Conservation (phyloP, 2,888 invertebrate genomes). For the Acanthosepion pharaonis region DNA sequence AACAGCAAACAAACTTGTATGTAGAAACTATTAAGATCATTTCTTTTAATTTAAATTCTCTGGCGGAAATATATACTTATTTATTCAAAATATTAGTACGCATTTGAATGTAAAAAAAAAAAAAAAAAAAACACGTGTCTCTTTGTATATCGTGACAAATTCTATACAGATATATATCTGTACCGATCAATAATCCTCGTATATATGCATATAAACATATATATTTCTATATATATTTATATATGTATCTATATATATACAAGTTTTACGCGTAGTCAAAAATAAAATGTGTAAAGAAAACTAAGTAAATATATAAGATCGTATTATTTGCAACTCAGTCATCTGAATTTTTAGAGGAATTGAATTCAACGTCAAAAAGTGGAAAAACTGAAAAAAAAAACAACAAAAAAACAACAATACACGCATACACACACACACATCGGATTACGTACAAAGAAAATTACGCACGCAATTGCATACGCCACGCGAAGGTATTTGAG, state of each 20-base stretch:
- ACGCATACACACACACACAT: not conserved
- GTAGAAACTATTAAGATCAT: no score
- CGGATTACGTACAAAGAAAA: no score
- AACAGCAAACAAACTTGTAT: no score
- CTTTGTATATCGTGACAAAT: not conserved
- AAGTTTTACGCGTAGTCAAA: not conserved
- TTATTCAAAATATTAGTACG: not conserved
- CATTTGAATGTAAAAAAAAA: not conserved
- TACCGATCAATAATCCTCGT: not conserved
- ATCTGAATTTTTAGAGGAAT: not conserved
- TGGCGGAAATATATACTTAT: not conserved
- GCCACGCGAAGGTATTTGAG: not conserved
- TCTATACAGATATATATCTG: no score
- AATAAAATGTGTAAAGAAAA: not conserved
- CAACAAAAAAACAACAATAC: no score
- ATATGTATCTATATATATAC: not conserved
- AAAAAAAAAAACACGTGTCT: not conserved
- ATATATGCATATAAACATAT: not conserved
- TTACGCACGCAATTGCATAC: not conserved
- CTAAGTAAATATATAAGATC: not conserved
- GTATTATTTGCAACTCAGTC: not conserved
- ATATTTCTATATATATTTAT: not conserved
- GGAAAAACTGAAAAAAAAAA: not conserved
- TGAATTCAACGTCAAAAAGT: not conserved
- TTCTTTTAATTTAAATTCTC: not conserved